Base-by-base conservation (phyloP, 2,888 invertebrate species). In the Lottia gigantea region DNA sequence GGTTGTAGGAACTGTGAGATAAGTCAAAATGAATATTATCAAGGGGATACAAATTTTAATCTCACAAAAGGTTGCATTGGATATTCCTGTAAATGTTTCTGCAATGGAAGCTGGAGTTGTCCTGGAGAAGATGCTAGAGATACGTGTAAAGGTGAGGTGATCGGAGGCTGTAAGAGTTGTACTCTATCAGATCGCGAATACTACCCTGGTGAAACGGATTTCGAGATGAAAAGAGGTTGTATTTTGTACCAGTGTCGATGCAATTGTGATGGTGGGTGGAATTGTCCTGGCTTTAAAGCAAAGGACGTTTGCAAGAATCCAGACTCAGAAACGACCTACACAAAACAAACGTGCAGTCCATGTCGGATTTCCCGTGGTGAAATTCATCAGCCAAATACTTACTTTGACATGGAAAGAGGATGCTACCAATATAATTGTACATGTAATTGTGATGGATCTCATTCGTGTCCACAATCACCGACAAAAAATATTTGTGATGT, bases 41-140 rank as follows among this genome's bases (percentile, higher is more conserved):
- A 72, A 12, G 81, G 80, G 0, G 77, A 79, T 4, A 70, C 74
- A 11, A 67, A 76, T 25, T 83, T 83, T 69, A 64, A 74, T 16
- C 67, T 79, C 2, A 73, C 73, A 16, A 71, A 75, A 40, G 80
- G 76, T 15, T 83, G 83, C 61, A 69, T 70, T 8, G 70, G 71
- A 11, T 83, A 81, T 46, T 72, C 77, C 11, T 85, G 84, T 67
- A 68, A 68, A 31, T 83, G 85, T 68, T 76, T 76, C n/a, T 82
- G 83, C 64, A 79, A 82, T 62, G 81, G 81, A n/a, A 74, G 79
- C 16, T 83, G 83, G 83, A 73, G 80, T 26, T 85, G 85, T 47
- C 82, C 82, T 1, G 79, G 75, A 16, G 75, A 80, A 26, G 74
- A 74, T 11, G 81, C 82, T 15, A 72, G 78, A 1, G 71, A 82